Conservation (phyloP, 2,888 invertebrate species). For the Trypoxylon attenuatum region DNA sequence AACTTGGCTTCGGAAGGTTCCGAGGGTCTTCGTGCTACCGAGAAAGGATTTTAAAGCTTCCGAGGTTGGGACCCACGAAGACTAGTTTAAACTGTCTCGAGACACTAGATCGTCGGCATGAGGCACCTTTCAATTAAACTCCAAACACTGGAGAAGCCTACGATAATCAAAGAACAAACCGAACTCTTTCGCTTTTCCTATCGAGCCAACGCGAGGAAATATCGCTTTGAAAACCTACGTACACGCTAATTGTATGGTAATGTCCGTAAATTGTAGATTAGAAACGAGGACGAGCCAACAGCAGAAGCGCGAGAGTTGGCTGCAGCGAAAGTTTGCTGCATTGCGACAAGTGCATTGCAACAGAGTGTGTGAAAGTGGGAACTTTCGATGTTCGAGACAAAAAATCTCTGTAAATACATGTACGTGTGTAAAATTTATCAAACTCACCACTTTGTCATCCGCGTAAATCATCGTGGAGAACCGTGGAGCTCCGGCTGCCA, state of each 20-base stretch:
- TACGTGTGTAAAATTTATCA: slow-evolving; percentile 1
- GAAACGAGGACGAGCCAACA: background rate
- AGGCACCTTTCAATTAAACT: background rate
- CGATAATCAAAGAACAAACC: background rate
- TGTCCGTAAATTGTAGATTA: background rate
- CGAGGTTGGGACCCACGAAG: no score
- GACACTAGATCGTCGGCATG: no score
- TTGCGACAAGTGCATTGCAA: background rate
- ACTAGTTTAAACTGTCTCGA: no score
- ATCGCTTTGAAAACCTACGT: background rate
- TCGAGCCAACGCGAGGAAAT: background rate
- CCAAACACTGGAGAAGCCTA: background rate
- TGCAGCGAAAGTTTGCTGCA: background rate
- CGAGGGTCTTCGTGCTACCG: no score
- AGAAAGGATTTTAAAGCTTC: background rate
- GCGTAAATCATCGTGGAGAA: slow-evolving; percentile 57
- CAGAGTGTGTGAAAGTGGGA: background rate
- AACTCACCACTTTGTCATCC: slow-evolving; percentile 68
- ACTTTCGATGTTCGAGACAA: background rate
- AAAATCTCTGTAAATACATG: no score
- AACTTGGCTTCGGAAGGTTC: no score
- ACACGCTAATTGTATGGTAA: slow-evolving; percentile 1
- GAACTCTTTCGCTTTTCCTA: background rate
- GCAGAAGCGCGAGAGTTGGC: background rate
- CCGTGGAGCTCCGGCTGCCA: slow-evolving; percentile 46